Conservation (phyloP, 2,113 vertebrate genomes). For the Papio anubis region DNA sequence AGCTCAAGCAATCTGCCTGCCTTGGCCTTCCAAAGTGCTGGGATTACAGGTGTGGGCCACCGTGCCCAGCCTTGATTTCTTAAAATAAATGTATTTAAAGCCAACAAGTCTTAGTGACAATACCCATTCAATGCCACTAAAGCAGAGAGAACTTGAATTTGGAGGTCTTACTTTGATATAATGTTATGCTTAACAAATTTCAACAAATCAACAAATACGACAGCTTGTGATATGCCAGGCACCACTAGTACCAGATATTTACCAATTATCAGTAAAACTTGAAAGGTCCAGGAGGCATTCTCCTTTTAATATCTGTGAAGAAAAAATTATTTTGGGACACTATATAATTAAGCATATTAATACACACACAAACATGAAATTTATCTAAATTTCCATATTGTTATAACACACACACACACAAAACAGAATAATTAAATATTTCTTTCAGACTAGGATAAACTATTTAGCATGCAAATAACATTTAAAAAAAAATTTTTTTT, state of each 20-base stretch:
- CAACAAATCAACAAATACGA: neutral
- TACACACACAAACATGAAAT: neutral
- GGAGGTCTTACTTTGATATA: neutral
- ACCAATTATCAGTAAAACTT: conserved; percentile 97
- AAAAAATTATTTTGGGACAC: conserved; percentile 45
- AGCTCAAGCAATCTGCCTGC: too few species aligned
- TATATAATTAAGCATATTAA: conserved; percentile 11
- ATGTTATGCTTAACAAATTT: conserved; percentile 40
- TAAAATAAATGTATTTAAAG: conserved; percentile 24
- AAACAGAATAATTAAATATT: conserved; percentile 34
- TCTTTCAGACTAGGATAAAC: neutral
- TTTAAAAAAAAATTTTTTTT: neutral
- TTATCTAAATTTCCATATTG: conserved; percentile 42
- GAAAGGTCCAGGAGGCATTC: conserved; percentile 91
- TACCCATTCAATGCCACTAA: neutral
- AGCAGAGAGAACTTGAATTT: conserved; percentile 21
- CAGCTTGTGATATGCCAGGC: neutral
- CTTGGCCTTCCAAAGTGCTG: too few species aligned
- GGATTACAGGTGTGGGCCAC: too few species aligned
- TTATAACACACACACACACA: conserved; percentile 2
- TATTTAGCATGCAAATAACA: conserved; percentile 35
- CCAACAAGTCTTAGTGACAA: neutral
- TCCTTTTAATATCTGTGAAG: conserved; percentile 93
- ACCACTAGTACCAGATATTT: conserved; percentile 67
- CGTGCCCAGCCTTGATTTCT: neutral